Base-by-base conservation (phyloP, 2,888 invertebrate species). In the Zele albiditarsus region DNA sequence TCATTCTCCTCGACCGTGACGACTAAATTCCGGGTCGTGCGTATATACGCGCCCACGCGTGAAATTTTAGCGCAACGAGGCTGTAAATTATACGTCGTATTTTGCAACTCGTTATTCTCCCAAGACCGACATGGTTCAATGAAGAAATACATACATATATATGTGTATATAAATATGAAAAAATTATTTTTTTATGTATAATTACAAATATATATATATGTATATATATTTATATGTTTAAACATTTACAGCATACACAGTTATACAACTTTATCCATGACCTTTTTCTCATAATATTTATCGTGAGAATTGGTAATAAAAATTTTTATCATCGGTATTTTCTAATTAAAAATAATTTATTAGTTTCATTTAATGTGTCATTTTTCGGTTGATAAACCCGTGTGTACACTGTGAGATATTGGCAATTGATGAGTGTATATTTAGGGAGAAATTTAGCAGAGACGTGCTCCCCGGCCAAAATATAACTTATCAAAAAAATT, bases 1-100 rank as follows among this genome's bases (percentile, higher is more conserved):
- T 20, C 68, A n/a, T 53, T 68, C 68, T 68, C 23, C 49, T 68
- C 68, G 68, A 68, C 68, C 68, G 25, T 70, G 70, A 58, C 70
- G 57, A 60, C 58, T 70, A 70, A 70, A 70, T 70, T 70, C 70
- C 70, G 70, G 70, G 70, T 70, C 70, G 42, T 70, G 57, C 16
- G 25, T 63, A 63, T 33, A 23, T 23, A 33, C 58, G 38, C 70
- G 33, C 70, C 70, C 58, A 70, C 70, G 70, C 70, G 27, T 33
- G 23, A 60, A 58, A 70, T 70, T 70, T 70, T 70, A 70, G 58
- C 58, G 58, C 70, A 38, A 70, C 70, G 28, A 49, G 49, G 68
- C 49, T 38, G 70, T 70, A 70, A 70, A 70, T 70, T 70, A 70
- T 63, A 28, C 33, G 63, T 58, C 63, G 31, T 28, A 63, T 63